Evolutionary conservation across 1,140 invertebrate genomes (phyloP), one percentile per base, ranked within the genome.

Genomic region (Triops longicaudatus): DNA sequence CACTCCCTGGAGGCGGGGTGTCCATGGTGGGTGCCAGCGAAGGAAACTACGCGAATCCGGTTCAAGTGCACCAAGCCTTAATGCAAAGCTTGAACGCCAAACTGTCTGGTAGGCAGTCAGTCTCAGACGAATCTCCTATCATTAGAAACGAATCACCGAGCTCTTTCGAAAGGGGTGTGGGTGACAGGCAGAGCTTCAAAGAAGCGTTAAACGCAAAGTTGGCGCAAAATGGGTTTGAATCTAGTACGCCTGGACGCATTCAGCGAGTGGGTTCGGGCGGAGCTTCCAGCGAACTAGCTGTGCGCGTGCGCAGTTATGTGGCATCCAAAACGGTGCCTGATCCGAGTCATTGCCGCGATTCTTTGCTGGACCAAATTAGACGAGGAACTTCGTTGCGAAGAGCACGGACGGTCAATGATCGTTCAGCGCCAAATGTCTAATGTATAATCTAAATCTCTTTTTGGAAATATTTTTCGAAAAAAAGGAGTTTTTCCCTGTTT

Each of bases 331-430:
- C 88, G 0, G 83, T 87, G 14, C 82, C 86, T 14, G 88, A 89
- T 82, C 87, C 22, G 63, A 50, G 41, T 50, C 43, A 71, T 73
- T 86, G 87, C n/a, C 84, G 88, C 42, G 88, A 89, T 78, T 89
- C 88, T 3, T 85, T 96, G 0, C 94, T 96, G 93, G 93, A 96
- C 86, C 94, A 96, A 81, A 96, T 96, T 72, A 91, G 93, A 81
- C 88, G 91, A 71, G 93, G 93, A 31, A 93, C 92, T 1, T 90
- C 90, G 5, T 83, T 96, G 74, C 90, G 87, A 72, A 88, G 91
- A 79, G 92, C 89, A 79, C 88, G 87, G 82, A 84, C 86, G 63
- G 86, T 88, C 81, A 89, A 89, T 84, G 89, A 90, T 85, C 85
- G 90, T 73, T 91, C 90, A 73, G 89, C 89, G 22, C 90, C 90